phyloP scores from a whole-genome alignment of 2,888 invertebrate species.

The Microdon myrmicae region DNA sequence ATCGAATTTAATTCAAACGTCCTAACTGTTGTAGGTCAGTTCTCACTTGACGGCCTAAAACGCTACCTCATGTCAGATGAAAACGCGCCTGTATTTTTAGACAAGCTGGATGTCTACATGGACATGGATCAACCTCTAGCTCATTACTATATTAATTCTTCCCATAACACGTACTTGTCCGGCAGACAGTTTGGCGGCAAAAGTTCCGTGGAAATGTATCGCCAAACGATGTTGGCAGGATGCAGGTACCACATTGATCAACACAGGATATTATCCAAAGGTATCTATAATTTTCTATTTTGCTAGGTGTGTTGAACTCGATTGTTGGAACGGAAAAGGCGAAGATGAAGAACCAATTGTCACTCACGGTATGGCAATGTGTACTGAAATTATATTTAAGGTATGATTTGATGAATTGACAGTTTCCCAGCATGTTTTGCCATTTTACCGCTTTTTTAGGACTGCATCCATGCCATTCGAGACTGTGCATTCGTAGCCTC shows the following conservation, averaged over 20 bases:
- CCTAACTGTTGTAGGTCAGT: conserved; percentile 71
- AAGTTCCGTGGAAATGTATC: conserved; percentile 98
- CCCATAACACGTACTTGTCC: conserved; percentile 93
- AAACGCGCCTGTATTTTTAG: conserved; percentile 98
- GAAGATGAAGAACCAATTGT: conserved; percentile 99
- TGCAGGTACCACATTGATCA: conserved; percentile 76
- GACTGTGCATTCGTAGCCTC: conserved; percentile 99
- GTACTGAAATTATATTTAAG: conserved; percentile 97
- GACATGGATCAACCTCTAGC: conserved; percentile 99
- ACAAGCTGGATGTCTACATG: conserved; percentile 96
- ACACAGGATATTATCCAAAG: background rate
- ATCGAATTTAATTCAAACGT: no score
- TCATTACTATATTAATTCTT: conserved; percentile 99
- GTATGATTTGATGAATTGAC: conserved; percentile 59
- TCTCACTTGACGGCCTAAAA: conserved; percentile 95
- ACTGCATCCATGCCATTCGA: conserved; percentile 95
- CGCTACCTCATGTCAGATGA: conserved; percentile 99
- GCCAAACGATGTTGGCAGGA: conserved; percentile 95
- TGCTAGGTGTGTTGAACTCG: conserved; percentile 96
- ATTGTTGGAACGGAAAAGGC: conserved; percentile 98
- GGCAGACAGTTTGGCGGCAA: conserved; percentile 98
- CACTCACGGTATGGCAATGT: conserved; percentile 99
- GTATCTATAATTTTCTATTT: no score
- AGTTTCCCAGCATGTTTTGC: background rate
- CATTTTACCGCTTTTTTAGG: conserved; percentile 54